Conservation (phyloP, 2,113 vertebrate species). For the Pachyramphus minor region DNA sequence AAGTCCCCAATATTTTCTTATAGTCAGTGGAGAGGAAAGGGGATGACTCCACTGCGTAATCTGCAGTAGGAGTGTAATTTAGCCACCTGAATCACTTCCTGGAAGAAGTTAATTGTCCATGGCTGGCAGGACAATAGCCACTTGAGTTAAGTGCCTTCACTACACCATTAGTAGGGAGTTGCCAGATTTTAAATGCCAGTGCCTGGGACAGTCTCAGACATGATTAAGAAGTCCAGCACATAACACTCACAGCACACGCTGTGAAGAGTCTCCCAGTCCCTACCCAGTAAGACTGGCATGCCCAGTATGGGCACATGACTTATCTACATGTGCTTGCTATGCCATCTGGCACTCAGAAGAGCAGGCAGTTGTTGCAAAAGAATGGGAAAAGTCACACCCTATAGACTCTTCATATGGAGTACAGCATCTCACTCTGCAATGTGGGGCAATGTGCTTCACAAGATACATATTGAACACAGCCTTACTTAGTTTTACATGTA, state of each 20-base stretch:
- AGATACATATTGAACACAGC: not conserved
- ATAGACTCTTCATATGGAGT: not conserved
- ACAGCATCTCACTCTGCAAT: not conserved
- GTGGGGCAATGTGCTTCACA: not conserved
- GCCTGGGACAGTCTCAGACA: not conserved
- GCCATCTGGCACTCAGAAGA: not conserved
- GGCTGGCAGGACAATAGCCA: not conserved
- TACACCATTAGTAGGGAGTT: not conserved
- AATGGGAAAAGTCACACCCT: not conserved
- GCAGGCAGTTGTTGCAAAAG: not conserved
- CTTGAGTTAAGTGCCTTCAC: not conserved
- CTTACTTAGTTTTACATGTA: not conserved
- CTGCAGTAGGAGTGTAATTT: not conserved
- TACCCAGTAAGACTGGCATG: not conserved
- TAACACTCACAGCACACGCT: not conserved
- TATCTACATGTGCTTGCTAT: rapidly evolving
- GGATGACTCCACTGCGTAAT: not conserved
- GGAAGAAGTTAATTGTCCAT: not conserved
- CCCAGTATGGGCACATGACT: not conserved
- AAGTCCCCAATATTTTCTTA: not conserved
- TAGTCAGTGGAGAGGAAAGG: not conserved
- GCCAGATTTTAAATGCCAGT: not conserved
- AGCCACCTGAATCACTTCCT: not conserved
- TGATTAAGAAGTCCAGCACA: not conserved
- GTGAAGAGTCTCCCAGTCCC: not conserved